Percentiles rank a stretch among this genome's conserved stretches.
Conservation (phyloP, 2,113 vertebrate genomes). For the Chaenocephalus aceratus region DNA sequence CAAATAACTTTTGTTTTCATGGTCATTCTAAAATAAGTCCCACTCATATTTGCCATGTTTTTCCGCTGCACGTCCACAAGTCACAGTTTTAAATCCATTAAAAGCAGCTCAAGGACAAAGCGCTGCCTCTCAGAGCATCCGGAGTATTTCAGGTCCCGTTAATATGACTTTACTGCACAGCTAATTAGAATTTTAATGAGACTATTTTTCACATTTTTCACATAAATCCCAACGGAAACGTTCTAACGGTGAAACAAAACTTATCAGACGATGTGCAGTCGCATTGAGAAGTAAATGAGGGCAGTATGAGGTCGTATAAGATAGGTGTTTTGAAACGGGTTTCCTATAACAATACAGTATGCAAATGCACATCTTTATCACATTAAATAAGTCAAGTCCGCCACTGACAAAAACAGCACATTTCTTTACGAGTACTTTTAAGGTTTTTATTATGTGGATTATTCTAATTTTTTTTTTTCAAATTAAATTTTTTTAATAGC, state of each 20-base stretch:
- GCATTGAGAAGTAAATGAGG: not conserved
- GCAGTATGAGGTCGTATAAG: not conserved
- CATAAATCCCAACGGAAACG: slow-evolving; percentile 42
- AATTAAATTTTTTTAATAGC: no score
- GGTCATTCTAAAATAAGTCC: no score
- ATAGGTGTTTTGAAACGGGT: slow-evolving; percentile 9
- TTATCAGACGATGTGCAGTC: not conserved
- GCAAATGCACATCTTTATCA: no score
- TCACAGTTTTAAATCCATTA: slow-evolving; percentile 43
- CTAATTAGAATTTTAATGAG: slow-evolving; percentile 69
- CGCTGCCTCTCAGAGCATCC: slow-evolving; percentile 43
- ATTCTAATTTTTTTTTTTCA: no score
- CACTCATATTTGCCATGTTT: no score
- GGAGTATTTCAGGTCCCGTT: slow-evolving; percentile 36
- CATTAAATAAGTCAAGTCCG: not conserved
- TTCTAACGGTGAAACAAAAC: slow-evolving; percentile 23
- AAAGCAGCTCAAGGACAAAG: slow-evolving; percentile 64
- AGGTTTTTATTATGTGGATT: no score
- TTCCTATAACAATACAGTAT: not conserved
- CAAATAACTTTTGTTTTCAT: no score
- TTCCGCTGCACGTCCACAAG: not conserved
- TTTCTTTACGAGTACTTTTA: no score
- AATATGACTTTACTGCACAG: slow-evolving; percentile 45
- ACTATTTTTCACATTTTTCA: slow-evolving; percentile 17
- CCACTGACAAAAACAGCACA: not conserved